Percentiles rank a stretch among this genome's conserved stretches.
phyloP scores from a whole-genome alignment of 53 echinoderm and acorn worm genomes.

The Paracentrotus lividus region DNA sequence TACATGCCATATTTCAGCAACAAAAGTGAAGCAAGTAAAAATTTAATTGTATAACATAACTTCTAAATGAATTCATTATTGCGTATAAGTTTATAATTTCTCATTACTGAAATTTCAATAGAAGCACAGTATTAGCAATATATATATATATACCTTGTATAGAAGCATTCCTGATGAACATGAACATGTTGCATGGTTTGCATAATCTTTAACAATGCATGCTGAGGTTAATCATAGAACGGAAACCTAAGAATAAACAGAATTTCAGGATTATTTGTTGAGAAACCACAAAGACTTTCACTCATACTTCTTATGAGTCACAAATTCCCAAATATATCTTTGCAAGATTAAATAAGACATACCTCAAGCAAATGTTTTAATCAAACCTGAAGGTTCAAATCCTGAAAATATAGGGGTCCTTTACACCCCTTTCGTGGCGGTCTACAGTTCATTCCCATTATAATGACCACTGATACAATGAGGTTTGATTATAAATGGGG shows the following conservation, averaged over 20 bases:
- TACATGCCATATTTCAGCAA: too few species aligned
- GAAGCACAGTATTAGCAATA: too few species aligned
- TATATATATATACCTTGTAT: too few species aligned
- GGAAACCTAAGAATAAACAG: constrained; percentile 25
- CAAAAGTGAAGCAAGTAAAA: too few species aligned
- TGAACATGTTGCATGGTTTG: not conserved
- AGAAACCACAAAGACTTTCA: constrained; percentile 38
- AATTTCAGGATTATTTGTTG: not conserved
- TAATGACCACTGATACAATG: too few species aligned
- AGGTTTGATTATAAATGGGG: too few species aligned
- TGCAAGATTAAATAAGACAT: constrained; percentile 35
- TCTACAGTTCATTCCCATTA: too few species aligned
- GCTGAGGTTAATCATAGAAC: not conserved
- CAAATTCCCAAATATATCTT: constrained; percentile 16
- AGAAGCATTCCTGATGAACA: too few species aligned
- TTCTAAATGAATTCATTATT: too few species aligned
- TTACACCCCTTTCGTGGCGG: not conserved
- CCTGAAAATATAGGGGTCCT: not conserved
- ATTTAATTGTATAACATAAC: too few species aligned
- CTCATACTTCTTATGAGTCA: constrained; percentile 4
- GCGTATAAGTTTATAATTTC: too few species aligned
- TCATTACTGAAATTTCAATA: too few species aligned
- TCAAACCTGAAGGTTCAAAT: not conserved
- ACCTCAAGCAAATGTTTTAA: constrained; percentile 16
- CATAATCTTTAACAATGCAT: not conserved